phyloP scores from a whole-genome alignment of 1,140 invertebrate species.

The Polyergus mexicanus region DNA sequence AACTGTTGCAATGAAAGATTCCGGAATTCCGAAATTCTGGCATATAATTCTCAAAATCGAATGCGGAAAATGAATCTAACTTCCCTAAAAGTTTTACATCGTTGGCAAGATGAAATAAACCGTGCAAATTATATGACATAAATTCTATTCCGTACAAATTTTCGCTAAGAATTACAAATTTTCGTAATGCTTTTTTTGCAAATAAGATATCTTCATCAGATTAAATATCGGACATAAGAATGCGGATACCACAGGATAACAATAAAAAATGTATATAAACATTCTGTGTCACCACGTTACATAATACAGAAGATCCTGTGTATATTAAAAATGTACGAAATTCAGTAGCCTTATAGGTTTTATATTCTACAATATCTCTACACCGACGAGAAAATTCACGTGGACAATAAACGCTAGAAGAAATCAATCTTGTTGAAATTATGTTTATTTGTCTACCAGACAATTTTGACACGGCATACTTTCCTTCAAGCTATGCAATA shows the following conservation, averaged over 20 bases:
- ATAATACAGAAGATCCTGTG: no score
- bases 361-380: no score
- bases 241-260: background rate
- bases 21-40: background rate
- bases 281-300: no score
- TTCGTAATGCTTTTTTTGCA: background rate
- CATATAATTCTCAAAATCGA: slow-evolving; percentile 6
- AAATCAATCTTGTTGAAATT: background rate
- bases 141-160: background rate
- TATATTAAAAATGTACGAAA: no score
- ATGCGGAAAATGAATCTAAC: slow-evolving; percentile 2
- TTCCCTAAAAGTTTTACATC: slow-evolving; percentile 7
- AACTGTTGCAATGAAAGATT: slow-evolving; percentile 8
- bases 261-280: no score
- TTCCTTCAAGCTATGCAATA: background rate
- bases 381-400: no score
- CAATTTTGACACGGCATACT: background rate
- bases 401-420: background rate
- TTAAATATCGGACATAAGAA: background rate
- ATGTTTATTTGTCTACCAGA: slow-evolving; percentile 5
- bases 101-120: slow-evolving; percentile 9
- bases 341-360: no score
- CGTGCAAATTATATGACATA: slow-evolving; percentile 2
- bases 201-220: slow-evolving; percentile 16
- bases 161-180: background rate